Evolutionary conservation across 2,888 invertebrate genomes (phyloP), one percentile per base, ranked within the genome.

Genomic region (Drosophila formosana): DNA sequence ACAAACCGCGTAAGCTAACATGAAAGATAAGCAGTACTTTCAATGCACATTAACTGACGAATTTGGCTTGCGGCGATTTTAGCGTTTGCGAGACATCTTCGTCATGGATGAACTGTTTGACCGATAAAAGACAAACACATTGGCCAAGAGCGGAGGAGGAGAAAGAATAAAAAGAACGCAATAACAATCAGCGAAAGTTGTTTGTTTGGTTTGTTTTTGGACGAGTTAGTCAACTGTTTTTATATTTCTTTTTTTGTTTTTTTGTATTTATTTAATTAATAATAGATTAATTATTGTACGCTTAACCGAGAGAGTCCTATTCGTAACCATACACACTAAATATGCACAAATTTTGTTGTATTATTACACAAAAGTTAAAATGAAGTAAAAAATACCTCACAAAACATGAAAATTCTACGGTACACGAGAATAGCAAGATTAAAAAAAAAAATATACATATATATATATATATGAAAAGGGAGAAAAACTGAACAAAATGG

Each of bases 251-350:
- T 80, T 71, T 67, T 72, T 71, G 28, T 63, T 25, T 65, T 71
- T 67, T 72, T 71, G 28, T 82, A 79, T 83, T 83, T 83, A 78
- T 88, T 83, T 88, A 82, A 75, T 88, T 83, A 82, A 82, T 83
- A 83, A 86, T 83, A 83, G 88, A 83, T 83, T 83, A 83, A 82
- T 83, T 83, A 83, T 72, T 86, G 69, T 88, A 83, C 86, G 88
- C 83, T 83, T 83, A 83, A 83, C 83, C 83, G 67, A 83, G 88
- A 88, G 69, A 79, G 71, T 88, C 86, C 83, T 83, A 83, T 88
- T 88, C 78, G 73, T 83, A 83, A 82, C 83, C 83, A 83, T 83
- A 83, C 86, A 88, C 78, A 88, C 83, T 86, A 88, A 82, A 88
- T 88, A 88, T 83, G 82, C 82, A 88, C 82, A 83, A 75, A 88